phyloP scores from a whole-genome alignment of 92 coral and sea anemone species.

The Porites rus region DNA sequence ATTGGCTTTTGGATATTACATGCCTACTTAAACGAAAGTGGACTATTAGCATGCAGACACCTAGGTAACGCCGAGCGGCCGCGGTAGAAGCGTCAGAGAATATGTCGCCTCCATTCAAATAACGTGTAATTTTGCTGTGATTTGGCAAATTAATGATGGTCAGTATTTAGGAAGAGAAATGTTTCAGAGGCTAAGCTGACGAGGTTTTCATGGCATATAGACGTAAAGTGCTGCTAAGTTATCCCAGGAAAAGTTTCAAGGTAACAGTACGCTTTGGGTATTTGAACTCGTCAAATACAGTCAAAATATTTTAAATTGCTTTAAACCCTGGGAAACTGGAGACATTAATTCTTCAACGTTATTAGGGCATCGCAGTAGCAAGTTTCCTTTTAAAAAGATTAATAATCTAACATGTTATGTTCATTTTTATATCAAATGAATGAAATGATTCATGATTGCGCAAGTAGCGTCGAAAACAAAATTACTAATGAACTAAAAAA shows the following conservation, averaged over 20 bases:
- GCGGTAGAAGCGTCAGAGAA: constrained; percentile 14
- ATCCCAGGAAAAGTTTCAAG: constrained; percentile 18
- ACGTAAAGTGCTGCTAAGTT: background rate
- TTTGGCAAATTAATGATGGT: background rate
- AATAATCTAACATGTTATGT: no score
- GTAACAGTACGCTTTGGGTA: background rate
- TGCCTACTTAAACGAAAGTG: background rate
- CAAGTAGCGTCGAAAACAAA: no score
- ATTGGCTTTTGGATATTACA: background rate
- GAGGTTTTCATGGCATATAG: background rate
- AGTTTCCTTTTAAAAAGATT: no score
- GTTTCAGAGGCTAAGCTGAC: background rate
- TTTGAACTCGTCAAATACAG: background rate
- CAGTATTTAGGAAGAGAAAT: background rate
- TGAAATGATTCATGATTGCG: no score
- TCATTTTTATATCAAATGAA: no score
- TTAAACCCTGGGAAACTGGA: background rate
- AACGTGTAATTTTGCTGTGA: background rate
- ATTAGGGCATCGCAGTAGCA: no score
- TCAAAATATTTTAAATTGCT: background rate
- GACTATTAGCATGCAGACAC: constrained; percentile 4
- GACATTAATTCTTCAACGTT: constrained; percentile 2
- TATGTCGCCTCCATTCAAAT: constrained; percentile 16
- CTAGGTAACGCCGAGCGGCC: constrained; percentile 22
- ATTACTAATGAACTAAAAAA: no score